Conservation (phyloP, 2,113 vertebrate genomes). For the Pampusana beccarii region DNA sequence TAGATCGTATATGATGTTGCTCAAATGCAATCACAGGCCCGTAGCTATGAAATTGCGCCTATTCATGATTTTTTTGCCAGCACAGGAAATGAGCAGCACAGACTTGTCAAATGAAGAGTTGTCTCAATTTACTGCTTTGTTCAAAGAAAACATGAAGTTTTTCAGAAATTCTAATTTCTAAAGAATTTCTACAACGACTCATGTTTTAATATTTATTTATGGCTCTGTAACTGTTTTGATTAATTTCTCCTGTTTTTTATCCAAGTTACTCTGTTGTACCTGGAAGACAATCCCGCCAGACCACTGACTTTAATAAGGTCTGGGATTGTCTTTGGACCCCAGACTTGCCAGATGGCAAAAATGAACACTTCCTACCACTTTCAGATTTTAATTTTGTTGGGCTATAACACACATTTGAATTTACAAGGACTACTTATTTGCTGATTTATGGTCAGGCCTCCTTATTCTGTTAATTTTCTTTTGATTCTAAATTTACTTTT, state of each 20-base stretch:
- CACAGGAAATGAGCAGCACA: background rate
- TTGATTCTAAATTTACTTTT: background rate
- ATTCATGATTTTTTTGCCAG: background rate
- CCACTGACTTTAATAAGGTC: background rate
- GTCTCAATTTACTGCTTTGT: background rate
- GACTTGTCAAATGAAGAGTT: background rate
- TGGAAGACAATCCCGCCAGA: constrained; percentile 16
- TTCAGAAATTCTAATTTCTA: constrained; percentile 15
- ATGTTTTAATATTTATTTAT: constrained; percentile 31
- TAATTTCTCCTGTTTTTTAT: background rate
- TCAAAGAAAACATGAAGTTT: constrained; percentile 30
- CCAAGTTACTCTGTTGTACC: constrained; percentile 9
- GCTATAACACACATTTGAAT: background rate
- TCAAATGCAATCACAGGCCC: background rate
- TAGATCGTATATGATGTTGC: background rate
- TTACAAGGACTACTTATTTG: background rate
- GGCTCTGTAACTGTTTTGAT: constrained; percentile 5
- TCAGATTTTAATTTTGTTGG: background rate
- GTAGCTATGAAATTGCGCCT: constrained; percentile 11
- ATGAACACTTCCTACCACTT: background rate
- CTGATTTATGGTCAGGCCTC: background rate
- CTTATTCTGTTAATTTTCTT: background rate
- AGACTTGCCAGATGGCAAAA: constrained; percentile 26
- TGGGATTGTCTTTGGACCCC: constrained; percentile 6
- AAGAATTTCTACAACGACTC: constrained; percentile 20